Percentiles rank a stretch among this genome's conserved stretches.
Conservation (phyloP, 2,113 vertebrate genomes). For the Neotoma lepida region DNA sequence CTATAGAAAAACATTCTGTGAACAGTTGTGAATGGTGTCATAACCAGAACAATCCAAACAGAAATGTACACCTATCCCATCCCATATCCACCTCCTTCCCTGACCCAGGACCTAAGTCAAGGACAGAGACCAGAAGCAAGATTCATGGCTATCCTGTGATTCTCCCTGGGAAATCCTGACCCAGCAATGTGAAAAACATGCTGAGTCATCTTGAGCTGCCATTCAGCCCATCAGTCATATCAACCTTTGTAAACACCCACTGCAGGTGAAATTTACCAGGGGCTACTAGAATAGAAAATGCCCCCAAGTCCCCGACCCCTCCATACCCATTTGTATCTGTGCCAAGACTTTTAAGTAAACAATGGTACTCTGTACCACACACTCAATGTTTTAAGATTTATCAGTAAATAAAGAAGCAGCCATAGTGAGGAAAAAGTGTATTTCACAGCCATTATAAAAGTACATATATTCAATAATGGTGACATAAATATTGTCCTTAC, state of each 20-base stretch:
- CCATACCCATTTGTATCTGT: neutral
- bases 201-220: neutral
- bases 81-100: neutral
- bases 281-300: neutral
- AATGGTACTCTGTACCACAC: neutral
- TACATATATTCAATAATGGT: constrained; percentile 79
- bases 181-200: neutral
- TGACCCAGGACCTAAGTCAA: neutral
- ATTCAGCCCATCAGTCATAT: accelerated
- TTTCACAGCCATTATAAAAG: constrained; percentile 82
- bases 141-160: neutral
- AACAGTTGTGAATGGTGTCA: neutral
- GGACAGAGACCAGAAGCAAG: neutral
- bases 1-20: neutral
- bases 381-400: neutral
- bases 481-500: constrained; percentile 76
- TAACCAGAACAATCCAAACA: neutral
- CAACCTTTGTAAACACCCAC: neutral
- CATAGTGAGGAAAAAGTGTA: constrained; percentile 79
- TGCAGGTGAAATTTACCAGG: neutral
- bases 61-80: accelerated
- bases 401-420: constrained; percentile 18
- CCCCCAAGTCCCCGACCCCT: accelerated
- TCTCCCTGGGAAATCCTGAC: neutral
- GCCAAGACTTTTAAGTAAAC: neutral